Conservation (phyloP, 2,888 invertebrate genomes). For the Lagria hirta region DNA sequence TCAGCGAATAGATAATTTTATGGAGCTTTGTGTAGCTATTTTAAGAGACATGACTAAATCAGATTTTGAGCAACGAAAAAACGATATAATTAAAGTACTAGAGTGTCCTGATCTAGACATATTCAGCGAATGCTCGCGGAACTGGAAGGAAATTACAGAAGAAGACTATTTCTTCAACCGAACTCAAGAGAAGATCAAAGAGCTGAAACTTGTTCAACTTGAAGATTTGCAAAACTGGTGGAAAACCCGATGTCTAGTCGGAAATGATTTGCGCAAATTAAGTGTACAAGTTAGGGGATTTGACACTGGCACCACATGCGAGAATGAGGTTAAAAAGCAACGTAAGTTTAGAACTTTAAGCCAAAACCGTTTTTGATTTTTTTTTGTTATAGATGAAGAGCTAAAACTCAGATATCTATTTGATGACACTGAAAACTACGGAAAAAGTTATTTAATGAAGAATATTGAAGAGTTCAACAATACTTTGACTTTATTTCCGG, state of each 20-base stretch:
- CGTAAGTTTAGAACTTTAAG: no score
- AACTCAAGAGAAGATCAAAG: slow-evolving; percentile 65
- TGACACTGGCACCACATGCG: no score
- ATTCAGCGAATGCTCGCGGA: slow-evolving; percentile 72
- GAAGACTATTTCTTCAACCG: slow-evolving; percentile 79
- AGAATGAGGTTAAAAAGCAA: no score
- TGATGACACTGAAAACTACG: no score
- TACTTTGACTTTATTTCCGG: no score
- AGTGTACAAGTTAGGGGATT: slow-evolving; percentile 66
- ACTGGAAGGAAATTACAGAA: slow-evolving; percentile 78
- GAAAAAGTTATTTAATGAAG: no score
- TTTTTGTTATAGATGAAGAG: no score
- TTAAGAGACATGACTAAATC: slow-evolving; percentile 61
- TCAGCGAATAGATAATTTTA: slow-evolving; percentile 70
- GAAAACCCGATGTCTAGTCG: no score
- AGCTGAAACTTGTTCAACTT: slow-evolving; percentile 57
- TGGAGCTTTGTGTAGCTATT: slow-evolving; percentile 63
- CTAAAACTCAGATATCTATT: no score
- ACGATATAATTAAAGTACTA: slow-evolving; percentile 74
- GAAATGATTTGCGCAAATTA: slow-evolving; percentile 56
- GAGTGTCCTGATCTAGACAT: slow-evolving; percentile 74
- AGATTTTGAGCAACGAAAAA: slow-evolving; percentile 64
- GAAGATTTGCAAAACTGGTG: slow-evolving; percentile 60
- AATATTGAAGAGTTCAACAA: no score
- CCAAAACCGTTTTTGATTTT: no score